A percentile compares a stretch with the other conserved stretches of the same genome.
These are phyloP conservation scores for Pachliopta kotzebuea DNA, from an alignment of 2,888 invertebrate species.

Conservation along the genomic window DNA sequence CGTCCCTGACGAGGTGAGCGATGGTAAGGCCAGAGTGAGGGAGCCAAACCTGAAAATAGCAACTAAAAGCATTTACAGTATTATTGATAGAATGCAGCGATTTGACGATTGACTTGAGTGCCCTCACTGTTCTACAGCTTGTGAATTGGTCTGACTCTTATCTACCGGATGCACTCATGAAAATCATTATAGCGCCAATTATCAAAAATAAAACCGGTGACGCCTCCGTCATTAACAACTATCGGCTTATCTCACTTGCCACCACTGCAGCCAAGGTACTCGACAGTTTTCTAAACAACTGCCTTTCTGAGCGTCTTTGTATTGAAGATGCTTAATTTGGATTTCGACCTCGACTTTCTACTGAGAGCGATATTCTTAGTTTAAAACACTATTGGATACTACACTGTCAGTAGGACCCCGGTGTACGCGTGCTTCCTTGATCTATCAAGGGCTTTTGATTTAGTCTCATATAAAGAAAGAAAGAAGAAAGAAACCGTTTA, in stretches of 20 bases:
- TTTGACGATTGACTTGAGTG: too few relatives aligned
- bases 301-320: background rate
- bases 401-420: background rate
- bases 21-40: too few relatives aligned
- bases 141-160: background rate
- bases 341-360: background rate
- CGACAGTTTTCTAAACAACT: background rate
- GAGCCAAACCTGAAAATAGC: too few relatives aligned
- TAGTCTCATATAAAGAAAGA: background rate
- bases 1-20: too few relatives aligned
- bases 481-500: too few relatives aligned
- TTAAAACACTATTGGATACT: background rate
- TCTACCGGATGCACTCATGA: background rate
- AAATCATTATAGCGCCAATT: background rate
- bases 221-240: background rate
- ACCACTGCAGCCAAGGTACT: background rate
- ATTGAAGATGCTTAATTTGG: background rate
- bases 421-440: conserved; percentile 1
- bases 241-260: background rate
- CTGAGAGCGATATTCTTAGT: background rate
- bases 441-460: background rate
- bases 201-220: background rate
- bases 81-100: too few relatives aligned
- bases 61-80: too few relatives aligned
- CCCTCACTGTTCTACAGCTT: background rate